Conservation (phyloP, 2,113 vertebrate species). For the Riparia riparia region DNA sequence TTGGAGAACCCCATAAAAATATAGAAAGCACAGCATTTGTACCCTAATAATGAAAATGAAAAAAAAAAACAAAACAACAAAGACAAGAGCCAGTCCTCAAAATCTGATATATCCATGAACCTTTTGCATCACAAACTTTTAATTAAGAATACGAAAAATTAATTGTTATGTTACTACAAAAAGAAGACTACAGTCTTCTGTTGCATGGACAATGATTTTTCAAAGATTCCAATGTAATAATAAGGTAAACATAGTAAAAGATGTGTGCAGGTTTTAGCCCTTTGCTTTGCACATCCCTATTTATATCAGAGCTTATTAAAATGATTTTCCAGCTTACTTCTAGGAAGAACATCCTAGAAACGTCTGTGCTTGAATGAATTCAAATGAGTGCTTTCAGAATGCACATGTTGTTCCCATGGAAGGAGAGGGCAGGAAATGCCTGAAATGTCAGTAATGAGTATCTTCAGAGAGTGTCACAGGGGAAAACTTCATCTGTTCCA, state of each 20-base stretch:
- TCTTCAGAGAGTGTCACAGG: not conserved
- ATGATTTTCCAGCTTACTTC: not conserved
- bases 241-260: not conserved
- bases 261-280: not conserved
- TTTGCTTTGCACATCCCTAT: not conserved
- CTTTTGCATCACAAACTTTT: not conserved
- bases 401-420: not conserved
- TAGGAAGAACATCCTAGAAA: not conserved
- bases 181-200: not conserved
- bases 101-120: not conserved
- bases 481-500: not conserved
- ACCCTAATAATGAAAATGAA: not conserved
- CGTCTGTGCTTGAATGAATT: not conserved
- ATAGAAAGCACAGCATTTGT: not conserved
- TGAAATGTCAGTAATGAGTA: not conserved
- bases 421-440: slow-evolving; percentile 16
- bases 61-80: not conserved
- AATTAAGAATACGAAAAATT: not conserved
- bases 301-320: not conserved
- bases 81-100: not conserved
- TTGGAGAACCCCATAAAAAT: not conserved
- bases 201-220: not conserved
- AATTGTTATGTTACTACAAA: not conserved
- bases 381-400: not conserved
- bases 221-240: not conserved